Conservation (phyloP, 2,888 invertebrate genomes). For the Venusia cambrica region DNA sequence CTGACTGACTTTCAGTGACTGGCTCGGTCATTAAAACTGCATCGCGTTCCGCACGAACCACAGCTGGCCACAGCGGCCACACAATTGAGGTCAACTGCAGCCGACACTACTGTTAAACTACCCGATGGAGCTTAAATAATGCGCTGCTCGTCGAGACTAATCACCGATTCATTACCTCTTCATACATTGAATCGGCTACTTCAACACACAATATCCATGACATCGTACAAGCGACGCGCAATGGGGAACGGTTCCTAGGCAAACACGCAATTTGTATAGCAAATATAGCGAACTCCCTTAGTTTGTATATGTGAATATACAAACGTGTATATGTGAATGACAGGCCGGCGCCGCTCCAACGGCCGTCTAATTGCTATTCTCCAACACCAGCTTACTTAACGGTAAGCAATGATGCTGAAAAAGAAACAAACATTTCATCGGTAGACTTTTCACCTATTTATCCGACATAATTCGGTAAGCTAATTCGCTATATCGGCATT, state of each 20-base stretch:
- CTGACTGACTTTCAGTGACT: too few species aligned
- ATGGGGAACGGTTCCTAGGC: constrained; percentile 67
- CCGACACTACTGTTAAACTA: constrained; percentile 40
- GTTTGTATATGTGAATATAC: too few species aligned
- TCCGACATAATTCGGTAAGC: constrained; percentile 29
- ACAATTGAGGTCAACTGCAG: constrained; percentile 56
- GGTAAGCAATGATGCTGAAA: constrained; percentile 54
- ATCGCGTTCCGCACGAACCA: constrained; percentile 63
- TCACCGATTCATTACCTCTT: constrained; percentile 36
- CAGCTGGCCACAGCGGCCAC: constrained; percentile 42
- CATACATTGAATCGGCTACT: constrained; percentile 37
- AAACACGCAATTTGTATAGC: constrained; percentile 72
- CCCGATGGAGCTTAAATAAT: constrained; percentile 41
- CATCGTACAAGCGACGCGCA: constrained; percentile 49
- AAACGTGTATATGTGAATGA: too few species aligned
- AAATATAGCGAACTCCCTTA: constrained; percentile 62
- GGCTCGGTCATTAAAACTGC: constrained; percentile 60
- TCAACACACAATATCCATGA: constrained; percentile 49
- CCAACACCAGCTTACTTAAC: constrained; percentile 62
- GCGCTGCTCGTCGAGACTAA: constrained; percentile 35
- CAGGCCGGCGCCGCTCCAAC: constrained; percentile 46
- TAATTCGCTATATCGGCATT: too few species aligned
- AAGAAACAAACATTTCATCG: constrained; percentile 56
- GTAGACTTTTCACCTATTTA: constrained; percentile 42
- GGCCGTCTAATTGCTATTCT: constrained; percentile 48